These are phyloP conservation scores for Pristionchus maxplancki DNA, from an alignment of 2,888 invertebrate genomes.

Conservation along the genomic window DNA sequence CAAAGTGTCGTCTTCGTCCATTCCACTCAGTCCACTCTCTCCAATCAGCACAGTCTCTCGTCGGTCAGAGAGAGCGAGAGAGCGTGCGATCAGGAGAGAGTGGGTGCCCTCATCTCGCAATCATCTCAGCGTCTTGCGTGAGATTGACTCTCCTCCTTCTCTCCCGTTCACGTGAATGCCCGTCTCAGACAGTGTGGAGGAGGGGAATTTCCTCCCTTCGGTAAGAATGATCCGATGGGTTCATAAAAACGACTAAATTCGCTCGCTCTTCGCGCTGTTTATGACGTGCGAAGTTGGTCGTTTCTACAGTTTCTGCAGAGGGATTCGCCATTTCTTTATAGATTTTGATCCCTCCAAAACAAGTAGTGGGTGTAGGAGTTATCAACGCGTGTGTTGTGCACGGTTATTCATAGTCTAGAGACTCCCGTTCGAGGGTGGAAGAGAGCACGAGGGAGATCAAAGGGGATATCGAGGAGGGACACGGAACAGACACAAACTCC, in stretches of 20 bases:
- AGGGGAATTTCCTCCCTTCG: not conserved
- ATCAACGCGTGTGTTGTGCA: not conserved
- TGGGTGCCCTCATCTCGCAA: not conserved
- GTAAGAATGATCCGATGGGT: too few relatives aligned
- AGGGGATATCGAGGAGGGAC: not conserved
- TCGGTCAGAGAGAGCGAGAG: too few relatives aligned
- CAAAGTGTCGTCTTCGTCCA: not conserved
- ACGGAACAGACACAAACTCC: not conserved
- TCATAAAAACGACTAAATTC: too few relatives aligned
- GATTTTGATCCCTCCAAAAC: not conserved
- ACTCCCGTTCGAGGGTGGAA: not conserved
- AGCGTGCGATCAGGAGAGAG: too few relatives aligned
- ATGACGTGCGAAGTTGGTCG: not conserved
- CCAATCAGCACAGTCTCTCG: too few relatives aligned
- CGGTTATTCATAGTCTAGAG: conserved; percentile 1
- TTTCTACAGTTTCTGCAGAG: not conserved
- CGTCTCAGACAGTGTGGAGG: not conserved
- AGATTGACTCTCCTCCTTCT: conserved; percentile 17
- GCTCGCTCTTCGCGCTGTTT: not conserved
- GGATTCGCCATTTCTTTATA: not conserved
- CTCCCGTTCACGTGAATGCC: conserved; percentile 1
- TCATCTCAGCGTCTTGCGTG: not conserved
- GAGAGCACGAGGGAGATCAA: not conserved
- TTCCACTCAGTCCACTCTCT: not conserved
- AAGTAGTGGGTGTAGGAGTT: not conserved